phyloP scores from a whole-genome alignment of 1,140 invertebrate genomes.

The Arion vulgaris region DNA sequence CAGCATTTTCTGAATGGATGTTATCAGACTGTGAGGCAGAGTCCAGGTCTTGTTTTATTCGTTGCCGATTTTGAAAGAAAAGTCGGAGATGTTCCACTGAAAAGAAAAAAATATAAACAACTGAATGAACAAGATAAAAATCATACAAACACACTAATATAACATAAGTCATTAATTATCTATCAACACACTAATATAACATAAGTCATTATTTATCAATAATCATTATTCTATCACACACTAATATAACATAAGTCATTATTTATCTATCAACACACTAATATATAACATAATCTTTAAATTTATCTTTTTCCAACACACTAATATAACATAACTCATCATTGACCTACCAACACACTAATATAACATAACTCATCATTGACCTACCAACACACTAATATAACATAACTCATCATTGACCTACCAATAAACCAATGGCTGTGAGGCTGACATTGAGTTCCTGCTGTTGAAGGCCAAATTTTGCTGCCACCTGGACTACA shows the following conservation, averaged over 20 bases:
- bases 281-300: too few relatives aligned
- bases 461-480: constrained; percentile 96
- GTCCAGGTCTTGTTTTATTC: constrained; percentile 76
- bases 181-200: constrained; percentile 96
- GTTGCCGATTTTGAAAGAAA: constrained; percentile 96
- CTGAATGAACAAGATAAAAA: neutral
- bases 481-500: constrained; percentile 94
- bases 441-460: constrained; percentile 99
- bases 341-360: too few relatives aligned
- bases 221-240: too few relatives aligned
- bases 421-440: constrained; percentile 94
- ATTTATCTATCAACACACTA: constrained; percentile 86
- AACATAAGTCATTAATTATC: neutral
- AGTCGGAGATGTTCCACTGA: constrained; percentile 98
- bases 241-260: neutral
- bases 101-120: constrained; percentile 37
- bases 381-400: too few relatives aligned
- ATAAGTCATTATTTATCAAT: too few relatives aligned
- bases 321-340: too few relatives aligned
- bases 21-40: constrained; percentile 36
- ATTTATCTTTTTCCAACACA: too few relatives aligned
- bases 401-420: neutral
- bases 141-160: too few relatives aligned
- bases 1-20: constrained; percentile 37
- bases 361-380: too few relatives aligned